Base-by-base conservation (phyloP, 2,888 invertebrate genomes). In the Serrognathus titanus region DNA sequence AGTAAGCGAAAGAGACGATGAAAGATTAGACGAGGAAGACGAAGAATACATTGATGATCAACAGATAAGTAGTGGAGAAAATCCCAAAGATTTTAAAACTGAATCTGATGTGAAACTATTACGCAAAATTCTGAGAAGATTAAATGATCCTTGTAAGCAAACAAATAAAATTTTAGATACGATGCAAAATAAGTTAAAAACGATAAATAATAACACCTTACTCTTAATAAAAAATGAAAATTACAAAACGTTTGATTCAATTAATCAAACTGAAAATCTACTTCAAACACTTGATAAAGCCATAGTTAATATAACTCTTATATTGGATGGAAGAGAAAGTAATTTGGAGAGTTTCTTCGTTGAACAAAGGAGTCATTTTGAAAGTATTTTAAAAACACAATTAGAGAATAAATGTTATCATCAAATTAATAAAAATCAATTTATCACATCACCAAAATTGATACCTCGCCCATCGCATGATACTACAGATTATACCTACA, bases 121-220 rank as follows among this genome's bases (percentile, higher is more conserved):
- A 3, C 61, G 56, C 50, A 71, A 69, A 56, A 55, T 70, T 40
- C 61, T 69, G 54, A 69, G 64, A 57, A 69, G 71, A 39, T 53
- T 71, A 41, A 65, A 63, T 13, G 62, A 64, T 13, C 70, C 73
- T 9, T 69, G 67, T 50, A 70, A 69, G 58, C 66, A 70, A 43
- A 70, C 69, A 12, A 65, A 64, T n/a, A 67, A 68, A 53, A 61
- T 65, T 47, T 60, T 80, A 43, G 74, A 77, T 36, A 67, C 71
- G 11, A 63, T 79, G 37, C 66, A 71, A 43, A 68, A 68, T 37
- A 63, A 67, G 16, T 54, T 76, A 2, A 64, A 63, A 20, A 62
- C 65, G 16, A 69, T 76, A 47, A 72, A 76, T 37, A 71, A 74
- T 45, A 66, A 70, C n/a, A 71, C 75, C 2, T 6, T 31, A 31